Conservation (phyloP, 1,140 invertebrate species). For the Conopomorpha cramerella region DNA sequence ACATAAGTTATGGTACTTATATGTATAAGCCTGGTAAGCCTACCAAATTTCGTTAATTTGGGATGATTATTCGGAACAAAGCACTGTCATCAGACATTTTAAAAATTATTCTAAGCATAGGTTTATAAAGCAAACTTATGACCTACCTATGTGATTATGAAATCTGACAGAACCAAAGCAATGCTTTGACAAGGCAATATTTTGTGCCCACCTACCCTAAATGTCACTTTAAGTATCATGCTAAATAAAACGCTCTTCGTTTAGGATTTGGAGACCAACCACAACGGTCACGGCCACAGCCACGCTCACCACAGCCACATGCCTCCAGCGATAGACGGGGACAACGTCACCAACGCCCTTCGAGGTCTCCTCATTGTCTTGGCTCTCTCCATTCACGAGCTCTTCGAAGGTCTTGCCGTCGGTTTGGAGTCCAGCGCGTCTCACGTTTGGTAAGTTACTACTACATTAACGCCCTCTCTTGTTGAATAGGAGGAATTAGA, state of each 20-base stretch:
- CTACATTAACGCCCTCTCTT: constrained; percentile 13
- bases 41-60: constrained; percentile 5
- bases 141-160: neutral
- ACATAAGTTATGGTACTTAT: no score
- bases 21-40: no score
- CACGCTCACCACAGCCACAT: constrained; percentile 59
- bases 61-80: neutral
- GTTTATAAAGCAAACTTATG: no score
- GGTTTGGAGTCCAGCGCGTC: constrained; percentile 73
- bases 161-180: no score
- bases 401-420: constrained; percentile 91
- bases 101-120: no score
- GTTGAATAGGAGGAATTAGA: constrained; percentile 4
- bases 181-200: no score
- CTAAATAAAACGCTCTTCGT: no score
- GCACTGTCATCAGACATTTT: no score
- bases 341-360: constrained; percentile 69
- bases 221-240: no score
- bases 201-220: no score
- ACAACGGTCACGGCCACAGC: constrained; percentile 51
- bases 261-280: constrained; percentile 30
- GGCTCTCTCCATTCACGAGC: constrained; percentile 86
- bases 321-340: constrained; percentile 38
- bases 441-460: constrained; percentile 68
- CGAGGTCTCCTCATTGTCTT: constrained; percentile 80